Base-by-base conservation (phyloP, 2,113 vertebrate genomes). In the Erythrocercus mccallii region DNA sequence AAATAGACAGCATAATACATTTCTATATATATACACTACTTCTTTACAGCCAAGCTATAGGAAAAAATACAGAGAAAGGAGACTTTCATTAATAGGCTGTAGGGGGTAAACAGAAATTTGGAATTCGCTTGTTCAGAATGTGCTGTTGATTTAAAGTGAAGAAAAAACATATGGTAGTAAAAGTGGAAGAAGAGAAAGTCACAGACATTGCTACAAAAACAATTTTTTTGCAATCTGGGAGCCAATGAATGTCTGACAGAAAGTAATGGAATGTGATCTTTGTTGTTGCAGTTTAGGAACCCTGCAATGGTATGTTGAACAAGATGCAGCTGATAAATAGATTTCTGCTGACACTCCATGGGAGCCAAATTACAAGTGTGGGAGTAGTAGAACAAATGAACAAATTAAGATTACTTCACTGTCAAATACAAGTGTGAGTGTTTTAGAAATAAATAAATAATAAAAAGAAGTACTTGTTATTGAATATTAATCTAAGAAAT, bases 121-220 rank as follows among this genome's bases (percentile, higher is more conserved):
- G 57, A 79, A 88, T 96, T 93, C 88, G 13, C 56, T 95, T 94
- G 24, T 91, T 88, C 70, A 82, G 38, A 88, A 33, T 87, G 30
- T 88, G 17, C n/a, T 77, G 58, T 51, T 91, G 76, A 96, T 96
- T 96, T 92, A 89, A 96, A 92, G 6, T 40, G 50, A 95, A 76
- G 15, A 65, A 77, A 81, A 96, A 96, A 53, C 69, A 94, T 89
- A 96, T 47, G 50, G 76, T n/a, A 91, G 19, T 58, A 85, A 78
- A 94, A 95, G 37, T 65, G 48, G 95, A 31, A 33, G 47, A 92
- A 92, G 13, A 86, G 10, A 60, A 90, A 45, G 53, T 66, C 38
- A 40, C 38, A 92, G 25, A 91, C 88, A 94, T 14, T 21, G 58
- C 25, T 58, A 66, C 61, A 94, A 93, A 83, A 93, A 68, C 38